These are phyloP conservation scores for Parthenolecanium corni DNA, from an alignment of 2,888 invertebrate species.

Conservation along the genomic window DNA sequence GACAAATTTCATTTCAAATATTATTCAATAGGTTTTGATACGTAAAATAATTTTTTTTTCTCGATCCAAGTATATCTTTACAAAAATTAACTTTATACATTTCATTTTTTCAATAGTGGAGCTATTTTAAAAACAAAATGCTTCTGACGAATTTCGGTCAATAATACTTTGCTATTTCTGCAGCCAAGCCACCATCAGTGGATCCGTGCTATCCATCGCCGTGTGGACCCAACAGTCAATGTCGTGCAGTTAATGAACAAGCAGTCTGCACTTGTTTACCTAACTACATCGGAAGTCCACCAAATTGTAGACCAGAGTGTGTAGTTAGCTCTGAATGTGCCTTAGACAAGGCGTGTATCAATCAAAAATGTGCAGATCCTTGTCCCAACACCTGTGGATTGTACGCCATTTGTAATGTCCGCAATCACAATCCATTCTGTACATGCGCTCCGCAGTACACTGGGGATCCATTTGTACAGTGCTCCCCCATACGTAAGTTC, in stretches of 20 bases:
- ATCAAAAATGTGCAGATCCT: constrained; percentile 75
- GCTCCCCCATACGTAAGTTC: constrained; percentile 53
- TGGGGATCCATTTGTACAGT: constrained; percentile 75
- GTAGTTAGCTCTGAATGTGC: constrained; percentile 78
- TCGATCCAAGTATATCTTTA: no score
- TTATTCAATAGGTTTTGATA: no score
- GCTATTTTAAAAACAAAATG: no score
- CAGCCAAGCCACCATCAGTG: constrained; percentile 35
- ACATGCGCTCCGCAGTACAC: constrained; percentile 72
- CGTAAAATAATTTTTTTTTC: no score
- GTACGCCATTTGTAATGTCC: constrained; percentile 67
- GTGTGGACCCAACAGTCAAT: constrained; percentile 79
- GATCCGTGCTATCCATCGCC: constrained; percentile 75
- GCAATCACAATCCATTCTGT: constrained; percentile 78
- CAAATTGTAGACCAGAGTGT: constrained; percentile 72
- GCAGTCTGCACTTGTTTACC: constrained; percentile 76
- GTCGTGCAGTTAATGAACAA: constrained; percentile 63
- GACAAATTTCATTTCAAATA: no score
- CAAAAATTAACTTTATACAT: no score
- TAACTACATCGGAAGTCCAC: constrained; percentile 65
- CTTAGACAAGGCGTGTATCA: constrained; percentile 66
- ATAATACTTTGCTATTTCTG: neutral
- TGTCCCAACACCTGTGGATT: constrained; percentile 80
- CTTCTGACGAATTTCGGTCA: no score
- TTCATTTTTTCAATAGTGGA: no score